Base-by-base conservation (phyloP, 2,113 vertebrate genomes). In the Pagrus major region DNA sequence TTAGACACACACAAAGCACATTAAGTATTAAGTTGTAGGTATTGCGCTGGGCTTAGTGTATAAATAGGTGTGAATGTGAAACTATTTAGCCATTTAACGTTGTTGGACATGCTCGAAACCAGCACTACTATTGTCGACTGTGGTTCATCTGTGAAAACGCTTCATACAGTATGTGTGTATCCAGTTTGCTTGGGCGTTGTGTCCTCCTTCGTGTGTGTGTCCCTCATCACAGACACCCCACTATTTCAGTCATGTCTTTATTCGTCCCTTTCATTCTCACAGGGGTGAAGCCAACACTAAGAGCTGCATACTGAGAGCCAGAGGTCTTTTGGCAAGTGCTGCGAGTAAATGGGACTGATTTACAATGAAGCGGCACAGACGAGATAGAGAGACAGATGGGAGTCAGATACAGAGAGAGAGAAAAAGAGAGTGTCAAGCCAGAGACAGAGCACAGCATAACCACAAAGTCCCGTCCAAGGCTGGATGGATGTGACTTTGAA, bases 271-370 rank as follows among this genome's bases (percentile, higher is more conserved):
- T 68, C 16, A 76, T 77, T 60, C 4, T 83, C 56, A 63, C 56
- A 65, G 46, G 35, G 46, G 35, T 35, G 6, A 70, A 79, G 47
- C 39, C 47, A 55, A 49, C 33, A 33, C 27, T 60, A 59, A 58
- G 8, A 67, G 41, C 54, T 70, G 41, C 37, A 66, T 81, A 56
- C 16, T 67, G 29, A 49, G 61, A 80, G 54, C 42, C 80, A 83
- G 80, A 51, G 56, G 29, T 69, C 23, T 64, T 61, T 75, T 83
- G 29, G 69, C 6, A 1, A 44, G 31, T 56, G 68, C 39, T 27
- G 18, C 44, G 27, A 64, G 51, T 81, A 72, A 79, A 81, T 76
- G 55, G 33, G 31, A 72, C 71, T 61, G 71, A 82, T 80, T 61
- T 61, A 71, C 61, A 75, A 47, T 71, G 67, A 78, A 77, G 47